Conservation (phyloP, 2,113 vertebrate species). For the Corydoras maculifer region DNA sequence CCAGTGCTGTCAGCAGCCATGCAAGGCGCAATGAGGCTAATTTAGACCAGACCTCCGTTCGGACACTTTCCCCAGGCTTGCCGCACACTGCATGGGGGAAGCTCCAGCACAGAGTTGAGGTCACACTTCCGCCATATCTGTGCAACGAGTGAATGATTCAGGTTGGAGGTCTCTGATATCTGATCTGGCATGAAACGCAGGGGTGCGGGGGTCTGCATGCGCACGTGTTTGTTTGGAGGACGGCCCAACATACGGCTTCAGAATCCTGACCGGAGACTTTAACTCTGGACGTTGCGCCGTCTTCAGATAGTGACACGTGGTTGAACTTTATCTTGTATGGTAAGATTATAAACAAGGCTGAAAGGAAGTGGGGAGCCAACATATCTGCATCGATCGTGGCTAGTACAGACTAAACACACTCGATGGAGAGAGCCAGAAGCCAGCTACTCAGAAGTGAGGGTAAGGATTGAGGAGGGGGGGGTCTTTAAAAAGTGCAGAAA, state of each 20-base stretch:
- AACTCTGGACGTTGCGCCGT: not conserved
- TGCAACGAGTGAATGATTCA: constrained; percentile 13
- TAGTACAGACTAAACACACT: constrained; percentile 43
- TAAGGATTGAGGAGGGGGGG: not conserved
- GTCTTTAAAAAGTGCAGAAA: constrained; percentile 1
- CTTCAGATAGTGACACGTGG: constrained; percentile 28
- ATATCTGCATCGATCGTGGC: constrained; percentile 3
- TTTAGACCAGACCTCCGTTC: constrained; percentile 41
- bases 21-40: constrained; percentile 31
- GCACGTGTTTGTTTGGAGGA: not conserved
- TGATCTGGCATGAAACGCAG: constrained; percentile 33
- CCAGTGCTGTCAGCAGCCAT: constrained; percentile 35
- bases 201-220: not conserved
- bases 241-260: too few species aligned
- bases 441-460: not conserved
- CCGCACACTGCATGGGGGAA: constrained; percentile 6
- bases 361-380: constrained; percentile 24
- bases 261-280: not conserved
- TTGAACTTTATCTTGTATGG: constrained; percentile 36
- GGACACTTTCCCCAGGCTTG: constrained; percentile 9
- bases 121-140: too few species aligned
- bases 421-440: constrained; percentile 16
- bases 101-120: not conserved
- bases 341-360: constrained; percentile 38
- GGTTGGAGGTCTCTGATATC: constrained; percentile 32